Conservation (phyloP, 2,888 invertebrate species). For the Drosophila anceps region DNA sequence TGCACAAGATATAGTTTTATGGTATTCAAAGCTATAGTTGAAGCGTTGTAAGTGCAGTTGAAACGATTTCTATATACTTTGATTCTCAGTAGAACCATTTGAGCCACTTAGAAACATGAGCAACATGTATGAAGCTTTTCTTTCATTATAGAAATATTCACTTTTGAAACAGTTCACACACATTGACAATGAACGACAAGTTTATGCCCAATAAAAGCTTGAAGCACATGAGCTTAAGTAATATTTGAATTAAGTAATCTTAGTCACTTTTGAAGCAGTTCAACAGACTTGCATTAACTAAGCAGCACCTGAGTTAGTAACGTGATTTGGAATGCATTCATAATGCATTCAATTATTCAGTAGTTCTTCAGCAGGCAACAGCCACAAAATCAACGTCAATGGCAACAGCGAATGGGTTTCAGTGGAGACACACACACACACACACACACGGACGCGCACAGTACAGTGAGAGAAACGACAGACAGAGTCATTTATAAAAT, state of each 20-base stretch:
- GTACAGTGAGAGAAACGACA: conserved; percentile 65
- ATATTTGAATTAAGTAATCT: background rate
- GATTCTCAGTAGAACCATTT: background rate
- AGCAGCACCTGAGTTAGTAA: conserved; percentile 8
- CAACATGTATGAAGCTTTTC: background rate
- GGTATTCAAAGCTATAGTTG: background rate
- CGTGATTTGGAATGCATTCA: conserved; percentile 41
- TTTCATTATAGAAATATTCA: background rate
- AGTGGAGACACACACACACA: background rate
- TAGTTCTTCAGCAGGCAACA: conserved; percentile 25
- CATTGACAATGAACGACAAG: too few species aligned
- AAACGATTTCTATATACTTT: too few species aligned
- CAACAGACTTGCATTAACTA: conserved; percentile 17
- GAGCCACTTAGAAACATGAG: background rate
- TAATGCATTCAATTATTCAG: conserved; percentile 53
- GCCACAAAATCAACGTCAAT: conserved; percentile 44
- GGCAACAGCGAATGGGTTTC: conserved; percentile 5
- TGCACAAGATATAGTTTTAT: background rate
- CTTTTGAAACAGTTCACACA: background rate
- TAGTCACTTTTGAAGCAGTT: background rate
- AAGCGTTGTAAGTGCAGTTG: background rate
- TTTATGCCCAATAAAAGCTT: background rate
- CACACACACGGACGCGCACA: background rate
- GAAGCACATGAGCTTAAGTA: background rate
- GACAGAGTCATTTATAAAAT: conserved; percentile 80